phyloP scores from a whole-genome alignment of 1,140 invertebrate species.

The Microplitis mediator region DNA sequence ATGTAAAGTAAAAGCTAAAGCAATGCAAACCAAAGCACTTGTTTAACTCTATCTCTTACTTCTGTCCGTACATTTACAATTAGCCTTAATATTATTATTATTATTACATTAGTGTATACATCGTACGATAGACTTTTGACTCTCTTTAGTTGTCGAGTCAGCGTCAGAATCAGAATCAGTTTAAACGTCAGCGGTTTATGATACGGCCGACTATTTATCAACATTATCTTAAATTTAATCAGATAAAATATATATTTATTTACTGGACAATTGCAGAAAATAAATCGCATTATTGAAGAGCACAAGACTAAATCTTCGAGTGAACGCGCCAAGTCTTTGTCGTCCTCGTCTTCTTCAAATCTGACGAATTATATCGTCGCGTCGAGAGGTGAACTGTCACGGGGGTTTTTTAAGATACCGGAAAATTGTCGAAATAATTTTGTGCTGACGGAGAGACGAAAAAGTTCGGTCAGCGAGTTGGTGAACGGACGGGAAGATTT shows the following conservation, averaged over 20 bases:
- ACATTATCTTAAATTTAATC: neutral
- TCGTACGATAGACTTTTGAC: neutral
- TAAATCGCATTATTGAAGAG: conserved; percentile 40
- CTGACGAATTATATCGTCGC: conserved; percentile 47
- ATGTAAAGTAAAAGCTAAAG: neutral
- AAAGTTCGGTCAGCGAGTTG: neutral
- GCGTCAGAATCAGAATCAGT: neutral
- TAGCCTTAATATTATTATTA: neutral
- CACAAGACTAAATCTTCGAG: conserved; percentile 20
- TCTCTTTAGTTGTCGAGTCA: neutral
- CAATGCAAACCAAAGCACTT: neutral
- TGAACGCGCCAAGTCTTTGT: neutral
- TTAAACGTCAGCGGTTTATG: no score
- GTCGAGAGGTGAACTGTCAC: conserved; percentile 50
- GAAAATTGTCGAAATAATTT: conserved; percentile 33
- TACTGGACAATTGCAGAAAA: conserved; percentile 34
- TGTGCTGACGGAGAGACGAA: no score
- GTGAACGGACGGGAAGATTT: neutral
- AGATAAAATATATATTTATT: neutral
- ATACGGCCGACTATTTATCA: neutral
- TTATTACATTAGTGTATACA: neutral
- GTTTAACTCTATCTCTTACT: neutral
- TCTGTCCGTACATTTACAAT: neutral
- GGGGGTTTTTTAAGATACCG: conserved; percentile 45
- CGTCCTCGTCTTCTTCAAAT: conserved; percentile 23